Evolutionary conservation across 1,140 invertebrate genomes (phyloP).

Genomic region (Drosophila nigromelanica): DNA sequence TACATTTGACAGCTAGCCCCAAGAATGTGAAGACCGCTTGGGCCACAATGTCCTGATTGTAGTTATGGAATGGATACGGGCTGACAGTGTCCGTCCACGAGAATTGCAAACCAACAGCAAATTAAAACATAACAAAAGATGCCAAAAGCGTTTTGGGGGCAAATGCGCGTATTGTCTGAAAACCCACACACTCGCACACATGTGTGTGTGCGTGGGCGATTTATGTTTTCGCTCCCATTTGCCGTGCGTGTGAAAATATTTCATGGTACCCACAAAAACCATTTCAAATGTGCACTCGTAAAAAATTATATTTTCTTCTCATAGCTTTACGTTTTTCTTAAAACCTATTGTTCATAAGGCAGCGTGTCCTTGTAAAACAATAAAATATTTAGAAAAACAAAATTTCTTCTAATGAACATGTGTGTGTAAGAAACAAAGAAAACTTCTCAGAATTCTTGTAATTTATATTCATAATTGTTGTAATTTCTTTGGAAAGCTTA

Average conservation of each 20-base stretch:
- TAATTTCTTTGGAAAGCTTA: too few relatives aligned
- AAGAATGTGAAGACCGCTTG: background rate
- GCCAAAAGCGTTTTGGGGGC: slow-evolving; percentile 22
- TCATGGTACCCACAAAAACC: background rate
- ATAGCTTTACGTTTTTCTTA: too few relatives aligned
- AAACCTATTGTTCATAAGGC: too few relatives aligned
- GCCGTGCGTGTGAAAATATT: slow-evolving; percentile 13
- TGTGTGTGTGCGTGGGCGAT: slow-evolving; percentile 8
- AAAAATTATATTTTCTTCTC: background rate
- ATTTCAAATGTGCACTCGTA: background rate
- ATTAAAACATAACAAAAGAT: slow-evolving; percentile 75
- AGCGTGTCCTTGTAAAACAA: too few relatives aligned
- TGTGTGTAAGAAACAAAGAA: too few relatives aligned
- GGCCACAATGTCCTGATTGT: slow-evolving; percentile 16
- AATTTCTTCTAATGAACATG: too few relatives aligned
- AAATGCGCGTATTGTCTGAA: slow-evolving; percentile 23
- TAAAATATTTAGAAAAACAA: too few relatives aligned
- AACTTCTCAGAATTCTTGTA: too few relatives aligned
- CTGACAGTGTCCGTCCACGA: background rate
- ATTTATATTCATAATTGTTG: too few relatives aligned
- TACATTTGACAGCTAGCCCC: slow-evolving; percentile 36
- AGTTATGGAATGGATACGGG: slow-evolving; percentile 10
- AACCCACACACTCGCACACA: background rate
- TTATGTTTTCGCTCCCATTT: slow-evolving; percentile 10
- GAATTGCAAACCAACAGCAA: slow-evolving; percentile 44